Evolutionary conservation across 2,113 vertebrate genomes (phyloP).

Genomic region (Myxocyprinus asiaticus): DNA sequence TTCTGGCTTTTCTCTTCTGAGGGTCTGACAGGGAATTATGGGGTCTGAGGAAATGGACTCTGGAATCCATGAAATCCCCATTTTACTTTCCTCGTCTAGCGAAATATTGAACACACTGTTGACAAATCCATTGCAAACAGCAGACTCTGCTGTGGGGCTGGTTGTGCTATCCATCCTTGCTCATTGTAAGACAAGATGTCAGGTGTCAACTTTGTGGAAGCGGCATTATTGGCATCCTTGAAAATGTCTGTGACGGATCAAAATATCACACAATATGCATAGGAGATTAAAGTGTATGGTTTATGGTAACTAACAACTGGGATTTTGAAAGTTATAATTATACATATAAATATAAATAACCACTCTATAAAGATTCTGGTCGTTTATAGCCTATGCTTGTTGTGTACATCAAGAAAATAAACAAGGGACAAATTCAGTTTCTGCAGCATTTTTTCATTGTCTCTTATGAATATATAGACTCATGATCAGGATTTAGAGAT

Average conservation of each 20-base stretch:
- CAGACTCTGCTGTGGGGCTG: slow-evolving; percentile 62
- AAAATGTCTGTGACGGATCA: slow-evolving; percentile 10
- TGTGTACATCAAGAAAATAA: too few species aligned
- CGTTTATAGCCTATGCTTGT: too few species aligned
- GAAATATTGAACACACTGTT: slow-evolving; percentile 80
- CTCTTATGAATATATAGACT: too few species aligned
- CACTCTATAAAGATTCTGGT: not conserved
- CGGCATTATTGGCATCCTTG: slow-evolving; percentile 52
- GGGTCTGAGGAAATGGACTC: slow-evolving; percentile 52
- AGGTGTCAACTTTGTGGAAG: slow-evolving; percentile 62
- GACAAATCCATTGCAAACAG: slow-evolving; percentile 81
- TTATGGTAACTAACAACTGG: too few species aligned
- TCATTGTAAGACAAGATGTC: slow-evolving; percentile 69
- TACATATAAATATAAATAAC: not conserved
- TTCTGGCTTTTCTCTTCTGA: slow-evolving; percentile 70
- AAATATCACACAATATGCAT: not conserved
- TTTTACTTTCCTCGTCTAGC: slow-evolving; percentile 71
- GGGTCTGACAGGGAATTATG: slow-evolving; percentile 56
- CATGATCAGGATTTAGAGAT: too few species aligned
- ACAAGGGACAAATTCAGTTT: too few species aligned
- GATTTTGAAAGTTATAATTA: too few species aligned
- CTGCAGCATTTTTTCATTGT: too few species aligned
- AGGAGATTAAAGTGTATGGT: too few species aligned
- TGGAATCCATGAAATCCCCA: slow-evolving; percentile 53
- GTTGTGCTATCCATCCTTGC: slow-evolving; percentile 81